Evolutionary conservation across 1,140 invertebrate species (phyloP).

Genomic region (Hylaeus anthracinus): DNA sequence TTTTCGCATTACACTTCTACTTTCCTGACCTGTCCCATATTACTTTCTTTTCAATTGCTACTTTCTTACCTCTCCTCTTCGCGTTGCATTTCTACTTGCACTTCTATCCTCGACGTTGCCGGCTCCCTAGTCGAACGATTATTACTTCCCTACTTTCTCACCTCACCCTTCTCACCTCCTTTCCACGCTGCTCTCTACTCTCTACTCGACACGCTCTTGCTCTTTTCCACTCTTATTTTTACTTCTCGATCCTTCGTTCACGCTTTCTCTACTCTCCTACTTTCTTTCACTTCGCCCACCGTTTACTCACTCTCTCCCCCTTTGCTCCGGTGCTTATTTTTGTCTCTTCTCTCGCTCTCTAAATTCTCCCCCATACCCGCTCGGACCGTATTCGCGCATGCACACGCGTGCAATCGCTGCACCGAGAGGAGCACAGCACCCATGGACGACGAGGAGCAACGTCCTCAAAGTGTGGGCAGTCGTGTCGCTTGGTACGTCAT

Average conservation of each 20-base stretch:
- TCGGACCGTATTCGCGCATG: neutral
- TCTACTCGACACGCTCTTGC: neutral
- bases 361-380: neutral
- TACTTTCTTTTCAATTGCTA: too few species aligned
- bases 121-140: too few species aligned
- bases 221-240: neutral
- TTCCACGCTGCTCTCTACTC: too few species aligned
- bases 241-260: neutral
- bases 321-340: neutral
- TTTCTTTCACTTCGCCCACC: neutral
- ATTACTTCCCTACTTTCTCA: too few species aligned
- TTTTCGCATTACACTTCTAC: too few species aligned
- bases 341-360: neutral
- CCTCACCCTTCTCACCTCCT: too few species aligned
- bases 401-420: neutral
- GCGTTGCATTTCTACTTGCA: too few species aligned
- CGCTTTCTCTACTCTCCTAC: neutral
- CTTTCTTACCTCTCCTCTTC: too few species aligned
- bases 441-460: conserved; percentile 40
- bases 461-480: conserved; percentile 48
- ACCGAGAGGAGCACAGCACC: neutral
- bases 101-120: too few species aligned
- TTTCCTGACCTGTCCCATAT: too few species aligned
- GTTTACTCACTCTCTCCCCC: too few species aligned
- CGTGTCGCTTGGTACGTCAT: conserved; percentile 8